Evolutionary conservation across 2,797 vertebrate genomes (phyloP).

Genomic region (Odontamblyopus lacepedii): DNA sequence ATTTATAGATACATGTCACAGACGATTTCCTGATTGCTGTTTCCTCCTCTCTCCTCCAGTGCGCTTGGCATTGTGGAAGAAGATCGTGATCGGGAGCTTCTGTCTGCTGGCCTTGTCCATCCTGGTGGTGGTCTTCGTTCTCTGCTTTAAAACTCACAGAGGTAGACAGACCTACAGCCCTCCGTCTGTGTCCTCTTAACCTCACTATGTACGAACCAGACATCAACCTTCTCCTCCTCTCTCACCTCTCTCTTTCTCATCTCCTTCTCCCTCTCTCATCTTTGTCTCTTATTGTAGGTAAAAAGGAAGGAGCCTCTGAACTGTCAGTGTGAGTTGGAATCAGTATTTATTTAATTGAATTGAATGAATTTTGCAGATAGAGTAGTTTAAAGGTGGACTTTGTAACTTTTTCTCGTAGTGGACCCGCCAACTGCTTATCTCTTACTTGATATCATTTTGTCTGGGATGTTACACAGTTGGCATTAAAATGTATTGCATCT

Average conservation of each 20-base stretch:
- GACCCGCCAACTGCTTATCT: too few relatives aligned
- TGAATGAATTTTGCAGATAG: conserved; percentile 36
- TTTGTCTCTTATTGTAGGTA: conserved; percentile 76
- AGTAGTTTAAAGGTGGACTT: background rate
- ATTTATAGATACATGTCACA: background rate
- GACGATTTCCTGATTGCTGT: background rate
- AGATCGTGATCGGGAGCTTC: conserved; percentile 50
- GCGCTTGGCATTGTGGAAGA: conserved; percentile 75
- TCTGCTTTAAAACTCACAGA: conserved; percentile 69
- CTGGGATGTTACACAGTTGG: too few relatives aligned
- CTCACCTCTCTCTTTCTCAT: conserved; percentile 60
- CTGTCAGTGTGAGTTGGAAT: conserved; percentile 82
- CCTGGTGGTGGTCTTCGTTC: conserved; percentile 44
- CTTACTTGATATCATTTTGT: too few relatives aligned
- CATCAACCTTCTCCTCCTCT: conserved; percentile 23
- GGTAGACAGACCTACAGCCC: conserved; percentile 79
- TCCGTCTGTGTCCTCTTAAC: conserved; percentile 56
- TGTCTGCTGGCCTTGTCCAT: conserved; percentile 48
- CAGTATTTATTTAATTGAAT: conserved; percentile 51
- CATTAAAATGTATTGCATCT: background rate
- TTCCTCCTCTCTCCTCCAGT: conserved; percentile 50
- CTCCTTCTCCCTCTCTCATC: conserved; percentile 61
- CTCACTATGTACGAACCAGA: conserved; percentile 59
- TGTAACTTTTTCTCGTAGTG: too few relatives aligned
- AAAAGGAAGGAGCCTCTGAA: conserved; percentile 71